A percentile compares a stretch with the other conserved stretches of the same genome.
Conservation (phyloP, 2,797 vertebrate species). For the Gephyroberyx darwinii region DNA sequence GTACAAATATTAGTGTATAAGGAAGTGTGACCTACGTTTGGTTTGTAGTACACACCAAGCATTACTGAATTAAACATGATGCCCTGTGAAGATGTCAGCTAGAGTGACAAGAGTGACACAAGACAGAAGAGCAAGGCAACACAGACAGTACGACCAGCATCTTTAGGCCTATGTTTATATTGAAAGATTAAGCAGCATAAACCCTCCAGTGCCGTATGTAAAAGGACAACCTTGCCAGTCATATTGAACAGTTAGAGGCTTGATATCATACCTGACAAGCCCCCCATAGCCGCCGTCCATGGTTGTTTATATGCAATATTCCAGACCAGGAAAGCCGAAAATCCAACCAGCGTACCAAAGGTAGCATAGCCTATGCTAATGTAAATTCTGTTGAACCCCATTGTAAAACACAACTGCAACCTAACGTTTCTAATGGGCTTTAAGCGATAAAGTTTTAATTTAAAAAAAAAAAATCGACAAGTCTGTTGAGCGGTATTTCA, state of each 20-base stretch:
- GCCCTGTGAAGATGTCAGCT: background rate
- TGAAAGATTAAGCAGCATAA: background rate
- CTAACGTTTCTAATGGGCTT: background rate
- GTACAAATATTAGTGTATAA: slow-evolving; percentile 16
- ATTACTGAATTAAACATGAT: background rate
- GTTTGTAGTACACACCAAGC: background rate
- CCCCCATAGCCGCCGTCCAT: slow-evolving; percentile 91
- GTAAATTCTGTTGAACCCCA: slow-evolving; percentile 74
- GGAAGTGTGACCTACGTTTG: slow-evolving; percentile 14
- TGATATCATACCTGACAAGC: slow-evolving; percentile 86
- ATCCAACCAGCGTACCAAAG: slow-evolving; percentile 82
- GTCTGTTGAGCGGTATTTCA: slow-evolving; percentile 4
- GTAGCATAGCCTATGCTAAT: slow-evolving; percentile 86
- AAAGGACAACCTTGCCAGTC: background rate
- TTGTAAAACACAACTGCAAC: slow-evolving; percentile 27
- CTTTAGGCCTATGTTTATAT: slow-evolving; percentile 21
- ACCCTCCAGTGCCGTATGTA: background rate
- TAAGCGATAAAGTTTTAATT: background rate
- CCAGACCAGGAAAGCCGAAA: slow-evolving; percentile 90
- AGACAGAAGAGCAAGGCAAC: background rate
- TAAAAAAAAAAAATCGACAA: background rate
- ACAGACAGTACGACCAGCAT: background rate
- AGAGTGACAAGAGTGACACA: background rate
- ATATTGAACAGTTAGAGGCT: background rate
- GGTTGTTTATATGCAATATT: slow-evolving; percentile 87